phyloP scores from a whole-genome alignment of 2,888 invertebrate genomes.

The Clepsis dumicolana region DNA sequence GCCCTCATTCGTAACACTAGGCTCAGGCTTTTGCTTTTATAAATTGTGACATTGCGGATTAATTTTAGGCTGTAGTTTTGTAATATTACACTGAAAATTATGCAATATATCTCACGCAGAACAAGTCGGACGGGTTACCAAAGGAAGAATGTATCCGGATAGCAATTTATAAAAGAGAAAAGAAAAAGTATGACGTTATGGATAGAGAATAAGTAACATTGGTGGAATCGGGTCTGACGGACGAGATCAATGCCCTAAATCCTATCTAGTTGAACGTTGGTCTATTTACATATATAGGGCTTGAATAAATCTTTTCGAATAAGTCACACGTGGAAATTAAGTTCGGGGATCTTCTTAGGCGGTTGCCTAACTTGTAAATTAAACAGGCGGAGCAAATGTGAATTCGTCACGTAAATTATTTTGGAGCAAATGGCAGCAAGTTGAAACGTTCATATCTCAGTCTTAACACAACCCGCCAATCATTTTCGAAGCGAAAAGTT shows the following conservation, averaged over 20 bases:
- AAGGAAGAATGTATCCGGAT: neutral
- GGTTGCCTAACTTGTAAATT: conserved; percentile 39
- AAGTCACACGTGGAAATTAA: conserved; percentile 35
- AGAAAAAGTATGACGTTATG: neutral
- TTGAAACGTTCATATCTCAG: conserved; percentile 1
- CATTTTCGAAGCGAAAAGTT: conserved; percentile 11
- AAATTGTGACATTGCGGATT: neutral
- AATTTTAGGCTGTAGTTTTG: neutral
- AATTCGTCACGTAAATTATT: conserved; percentile 17
- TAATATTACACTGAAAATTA: neutral
- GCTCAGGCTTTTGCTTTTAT: neutral
- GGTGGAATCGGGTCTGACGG: neutral
- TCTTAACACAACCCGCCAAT: conserved; percentile 2
- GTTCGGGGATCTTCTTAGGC: conserved; percentile 35
- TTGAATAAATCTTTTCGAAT: conserved; percentile 27
- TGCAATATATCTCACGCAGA: neutral
- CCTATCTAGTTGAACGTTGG: conserved; percentile 6
- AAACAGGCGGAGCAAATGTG: conserved; percentile 23
- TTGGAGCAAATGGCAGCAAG: conserved; percentile 17
- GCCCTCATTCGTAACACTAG: no score
- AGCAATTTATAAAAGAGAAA: neutral
- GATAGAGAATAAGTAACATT: neutral
- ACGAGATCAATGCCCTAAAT: conserved; percentile 11
- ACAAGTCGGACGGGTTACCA: neutral
- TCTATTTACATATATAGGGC: conserved; percentile 21